Conservation (phyloP, 2,113 vertebrate species). For the Columbina picui region DNA sequence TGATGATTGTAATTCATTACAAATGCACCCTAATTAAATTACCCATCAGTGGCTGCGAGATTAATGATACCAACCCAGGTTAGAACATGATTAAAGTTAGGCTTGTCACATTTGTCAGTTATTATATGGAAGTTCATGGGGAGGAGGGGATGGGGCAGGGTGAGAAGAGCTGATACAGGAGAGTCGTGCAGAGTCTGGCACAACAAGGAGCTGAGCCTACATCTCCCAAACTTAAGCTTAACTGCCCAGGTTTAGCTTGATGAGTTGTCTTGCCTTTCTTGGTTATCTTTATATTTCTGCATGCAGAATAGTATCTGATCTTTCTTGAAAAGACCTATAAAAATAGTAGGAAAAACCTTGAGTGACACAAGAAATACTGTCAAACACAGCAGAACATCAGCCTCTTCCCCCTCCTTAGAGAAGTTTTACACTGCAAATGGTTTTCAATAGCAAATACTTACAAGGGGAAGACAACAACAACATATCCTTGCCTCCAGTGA, state of each 20-base stretch:
- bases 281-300: not conserved
- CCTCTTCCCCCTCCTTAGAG: not conserved
- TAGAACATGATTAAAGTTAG: slow-evolving; percentile 59
- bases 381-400: not conserved
- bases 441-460: slow-evolving; percentile 11
- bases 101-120: slow-evolving; percentile 45
- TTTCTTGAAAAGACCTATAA: not conserved
- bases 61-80: slow-evolving; percentile 67
- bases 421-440: not conserved
- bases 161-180: not conserved
- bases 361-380: not conserved
- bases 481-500: not conserved
- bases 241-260: not conserved
- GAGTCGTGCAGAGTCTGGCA: not conserved
- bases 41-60: slow-evolving; percentile 67
- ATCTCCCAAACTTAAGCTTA: not conserved
- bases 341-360: not conserved
- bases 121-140: not conserved
- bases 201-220: not conserved
- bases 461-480: not conserved
- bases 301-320: not conserved
- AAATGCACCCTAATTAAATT: slow-evolving; percentile 78
- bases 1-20: slow-evolving; percentile 78
- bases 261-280: not conserved
- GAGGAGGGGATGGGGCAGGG: not conserved